A percentile compares a stretch with the other conserved stretches of the same genome.
Conservation (phyloP, 2,797 vertebrate genomes). For the Sebastolobus altivelis region DNA sequence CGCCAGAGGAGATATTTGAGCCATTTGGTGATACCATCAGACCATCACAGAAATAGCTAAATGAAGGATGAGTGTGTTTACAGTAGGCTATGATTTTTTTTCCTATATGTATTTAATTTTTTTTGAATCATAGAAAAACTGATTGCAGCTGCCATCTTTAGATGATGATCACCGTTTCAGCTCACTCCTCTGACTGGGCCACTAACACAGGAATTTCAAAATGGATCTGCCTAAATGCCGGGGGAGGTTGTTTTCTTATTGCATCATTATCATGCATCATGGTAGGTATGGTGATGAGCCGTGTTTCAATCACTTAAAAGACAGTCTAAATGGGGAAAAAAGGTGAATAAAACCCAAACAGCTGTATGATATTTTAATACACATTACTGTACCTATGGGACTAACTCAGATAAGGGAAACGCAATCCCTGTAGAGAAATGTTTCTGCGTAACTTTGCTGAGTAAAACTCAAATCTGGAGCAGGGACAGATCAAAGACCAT, state of each 20-base stretch:
- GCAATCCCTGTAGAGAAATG: background rate
- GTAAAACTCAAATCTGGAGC: background rate
- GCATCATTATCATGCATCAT: background rate
- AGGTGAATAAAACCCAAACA: background rate
- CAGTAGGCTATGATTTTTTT: background rate
- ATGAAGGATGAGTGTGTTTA: background rate
- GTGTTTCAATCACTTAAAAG: background rate
- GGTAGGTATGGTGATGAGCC: background rate
- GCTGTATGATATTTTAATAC: background rate
- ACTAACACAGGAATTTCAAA: background rate
- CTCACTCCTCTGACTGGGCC: background rate
- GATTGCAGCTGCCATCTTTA: background rate
- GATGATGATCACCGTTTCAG: background rate
- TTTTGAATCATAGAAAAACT: background rate
- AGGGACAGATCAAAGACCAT: background rate
- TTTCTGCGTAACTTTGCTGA: background rate
- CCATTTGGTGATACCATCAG: constrained; percentile 5
- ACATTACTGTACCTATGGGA: background rate
- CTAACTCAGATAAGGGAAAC: no score
- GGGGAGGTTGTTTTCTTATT: background rate
- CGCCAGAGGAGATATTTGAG: background rate
- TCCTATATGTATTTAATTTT: background rate
- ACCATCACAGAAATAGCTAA: background rate
- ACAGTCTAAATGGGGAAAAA: background rate
- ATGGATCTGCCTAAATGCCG: background rate